Conservation (phyloP, 2,113 vertebrate genomes). For the Eleginops maclovinus region DNA sequence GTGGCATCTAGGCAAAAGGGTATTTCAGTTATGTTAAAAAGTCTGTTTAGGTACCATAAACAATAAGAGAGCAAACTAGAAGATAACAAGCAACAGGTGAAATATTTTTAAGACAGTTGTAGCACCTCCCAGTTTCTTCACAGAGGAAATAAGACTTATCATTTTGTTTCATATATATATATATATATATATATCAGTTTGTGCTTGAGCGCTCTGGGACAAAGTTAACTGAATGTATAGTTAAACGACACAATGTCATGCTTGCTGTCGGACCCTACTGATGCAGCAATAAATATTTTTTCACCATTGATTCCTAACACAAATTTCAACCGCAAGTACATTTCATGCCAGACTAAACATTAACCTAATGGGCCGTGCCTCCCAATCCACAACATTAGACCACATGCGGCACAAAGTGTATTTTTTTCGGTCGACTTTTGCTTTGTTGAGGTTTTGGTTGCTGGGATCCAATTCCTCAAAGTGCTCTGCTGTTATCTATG, state of each 20-base stretch:
- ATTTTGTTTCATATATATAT: too few relatives aligned
- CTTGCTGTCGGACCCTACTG: not conserved
- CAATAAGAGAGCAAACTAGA: not conserved
- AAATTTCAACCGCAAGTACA: not conserved
- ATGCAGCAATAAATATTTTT: slow-evolving; percentile 15
- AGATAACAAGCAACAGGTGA: slow-evolving; percentile 15
- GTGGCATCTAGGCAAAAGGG: slow-evolving; percentile 5
- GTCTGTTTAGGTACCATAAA: slow-evolving; percentile 45
- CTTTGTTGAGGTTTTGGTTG: slow-evolving; percentile 34
- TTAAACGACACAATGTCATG: slow-evolving; percentile 6
- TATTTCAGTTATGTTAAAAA: slow-evolving; percentile 27
- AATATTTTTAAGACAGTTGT: slow-evolving; percentile 8
- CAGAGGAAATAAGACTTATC: not conserved
- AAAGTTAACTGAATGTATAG: not conserved
- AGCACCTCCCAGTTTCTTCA: not conserved
- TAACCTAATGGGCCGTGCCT: slow-evolving; percentile 1
- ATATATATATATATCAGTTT: not conserved
- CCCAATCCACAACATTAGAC: not conserved
- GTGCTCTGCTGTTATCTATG: slow-evolving; percentile 19
- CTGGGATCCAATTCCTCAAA: slow-evolving; percentile 26
- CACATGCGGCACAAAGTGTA: slow-evolving; percentile 9
- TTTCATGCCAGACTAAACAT: slow-evolving; percentile 15
- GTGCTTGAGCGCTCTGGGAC: not conserved
- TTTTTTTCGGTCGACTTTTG: slow-evolving; percentile 18
- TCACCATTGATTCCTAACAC: not conserved